Base-by-base conservation (phyloP, 2,113 vertebrate genomes). In the Dicaeum eximium region DNA sequence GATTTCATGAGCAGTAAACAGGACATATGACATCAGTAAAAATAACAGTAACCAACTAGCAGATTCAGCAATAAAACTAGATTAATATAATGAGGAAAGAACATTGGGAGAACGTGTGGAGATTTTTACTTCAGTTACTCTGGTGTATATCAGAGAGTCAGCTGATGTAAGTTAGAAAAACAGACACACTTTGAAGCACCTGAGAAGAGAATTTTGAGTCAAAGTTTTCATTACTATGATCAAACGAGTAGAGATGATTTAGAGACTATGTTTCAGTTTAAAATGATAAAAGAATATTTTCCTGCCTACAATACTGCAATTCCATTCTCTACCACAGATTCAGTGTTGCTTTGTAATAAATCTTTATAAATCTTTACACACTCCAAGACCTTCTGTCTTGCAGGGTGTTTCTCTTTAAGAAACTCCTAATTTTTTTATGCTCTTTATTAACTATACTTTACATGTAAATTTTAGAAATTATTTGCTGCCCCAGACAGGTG, bases 1-100 rank as follows among this genome's bases (percentile, higher is more conserved):
- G 74, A 91, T 90, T 95, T 96, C 81, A 57, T 64, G 74, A 94
- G 37, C 44, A 91, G 74, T 75, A 95, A 97, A 82, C 30, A 86
- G 67, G 87, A 94, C 70, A 45, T 82, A 87, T 0, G 2, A 78
- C 85, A 83, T 90, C 82, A 81, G 56, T 95, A 94, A 97, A 95
- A 90, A 77, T 64, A 94, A 74, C 60, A 80, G 62, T 35, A 96
- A 92, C 21, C 10, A 85, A 47, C 45, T 35, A 90, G 53, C 58
- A 89, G 58, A 82, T 77, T 92, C 66, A 80, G 57, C 74, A 91
- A 64, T 86, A 96, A 95, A 95, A 87, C 15, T 79, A 62, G 33
- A 93, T 80, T 58, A 93, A 50, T 30, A 50, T 85, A 89, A 74
- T 58, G 31, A n/a, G 5, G 40, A 95, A 92, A 70, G 60, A 83